Base-by-base conservation (phyloP, 1,140 invertebrate species). In the Meloidogyne floridensis region DNA sequence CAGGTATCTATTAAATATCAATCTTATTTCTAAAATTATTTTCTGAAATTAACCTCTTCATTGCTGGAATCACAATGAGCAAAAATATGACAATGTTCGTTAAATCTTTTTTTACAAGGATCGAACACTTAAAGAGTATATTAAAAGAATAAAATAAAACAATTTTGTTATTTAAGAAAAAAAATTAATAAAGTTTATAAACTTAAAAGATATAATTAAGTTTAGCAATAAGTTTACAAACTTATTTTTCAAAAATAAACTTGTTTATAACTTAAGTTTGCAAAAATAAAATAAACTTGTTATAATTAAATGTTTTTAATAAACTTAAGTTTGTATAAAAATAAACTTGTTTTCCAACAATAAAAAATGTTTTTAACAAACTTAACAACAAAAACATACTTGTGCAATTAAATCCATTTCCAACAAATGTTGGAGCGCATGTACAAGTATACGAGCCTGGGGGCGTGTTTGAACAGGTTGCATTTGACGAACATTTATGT, bases 391-490 rank as follows among this genome's bases (percentile, higher is more conserved):
- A 51, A 18, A 54, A 74, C 83, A 20, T 72, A 85, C 85, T 76
- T 69, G 82, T 77, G 72, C 86, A 87, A 72, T 76, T 86, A 72
- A 85, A 82, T 20, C 86, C 86, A 70, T 86, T 79, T 20, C 87
- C 87, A 56, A 42, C 10, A 75, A 82, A 84, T 65, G 15, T 65
- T 51, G 75, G 65, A 42, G 69, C 53, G 74, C 86, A 87, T 20
- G 20, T 77, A 56, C 85, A 86, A n/a, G 84, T 59, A 65, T 87
- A 86, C 13, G 81, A 84, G 11, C 85, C 86, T 65, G 59, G 59
- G 47, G 54, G 65, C 6, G 72, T 82, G 73, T 86, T 86, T n/a
- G 56, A 13, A 59, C 85, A 86, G 13, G 72, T 83, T 15, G 85
- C 85, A 75, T 85, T 83, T 80, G 42, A 2, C 77, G 87, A 69